Percentiles rank a stretch among this genome's conserved stretches.
Conservation (phyloP, 2,113 vertebrate genomes). For the Diphyllodes magnificus region DNA sequence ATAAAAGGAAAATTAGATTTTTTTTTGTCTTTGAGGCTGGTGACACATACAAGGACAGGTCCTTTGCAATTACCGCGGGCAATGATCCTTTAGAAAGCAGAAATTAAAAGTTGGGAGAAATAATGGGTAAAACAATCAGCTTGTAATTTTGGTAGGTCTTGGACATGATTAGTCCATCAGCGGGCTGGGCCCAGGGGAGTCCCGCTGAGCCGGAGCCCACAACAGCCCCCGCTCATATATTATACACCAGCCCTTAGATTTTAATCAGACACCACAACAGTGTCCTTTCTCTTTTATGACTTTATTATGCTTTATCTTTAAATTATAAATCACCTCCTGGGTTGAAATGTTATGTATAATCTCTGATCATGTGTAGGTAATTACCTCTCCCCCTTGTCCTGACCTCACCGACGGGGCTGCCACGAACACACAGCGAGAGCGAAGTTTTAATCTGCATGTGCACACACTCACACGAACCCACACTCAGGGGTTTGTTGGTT, state of each 20-base stretch:
- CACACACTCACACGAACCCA: background rate
- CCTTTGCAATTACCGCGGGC: constrained; percentile 92
- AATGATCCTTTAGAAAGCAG: constrained; percentile 93
- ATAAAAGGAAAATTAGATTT: constrained; percentile 60
- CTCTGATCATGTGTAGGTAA: constrained; percentile 58
- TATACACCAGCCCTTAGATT: constrained; percentile 55
- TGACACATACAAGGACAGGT: constrained; percentile 86
- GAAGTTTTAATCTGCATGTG: background rate
- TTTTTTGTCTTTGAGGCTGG: constrained; percentile 67
- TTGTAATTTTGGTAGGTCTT: constrained; percentile 77
- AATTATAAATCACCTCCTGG: constrained; percentile 76
- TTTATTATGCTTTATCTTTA: constrained; percentile 78
- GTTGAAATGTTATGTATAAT: constrained; percentile 53
- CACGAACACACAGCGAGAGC: background rate
- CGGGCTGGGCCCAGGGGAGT: constrained; percentile 71
- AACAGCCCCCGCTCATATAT: constrained; percentile 39
- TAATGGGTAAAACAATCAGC: constrained; percentile 92
- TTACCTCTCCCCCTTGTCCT: constrained; percentile 48
- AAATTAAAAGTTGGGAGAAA: constrained; percentile 95
- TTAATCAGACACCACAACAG: constrained; percentile 74
- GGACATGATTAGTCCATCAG: constrained; percentile 87
- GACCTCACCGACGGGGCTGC: constrained; percentile 7
- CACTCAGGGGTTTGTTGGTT: background rate
- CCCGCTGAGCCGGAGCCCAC: constrained; percentile 12
- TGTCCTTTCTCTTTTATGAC: constrained; percentile 70